Conservation (phyloP, 2,888 invertebrate genomes). For the Pyrrhia umbra region DNA sequence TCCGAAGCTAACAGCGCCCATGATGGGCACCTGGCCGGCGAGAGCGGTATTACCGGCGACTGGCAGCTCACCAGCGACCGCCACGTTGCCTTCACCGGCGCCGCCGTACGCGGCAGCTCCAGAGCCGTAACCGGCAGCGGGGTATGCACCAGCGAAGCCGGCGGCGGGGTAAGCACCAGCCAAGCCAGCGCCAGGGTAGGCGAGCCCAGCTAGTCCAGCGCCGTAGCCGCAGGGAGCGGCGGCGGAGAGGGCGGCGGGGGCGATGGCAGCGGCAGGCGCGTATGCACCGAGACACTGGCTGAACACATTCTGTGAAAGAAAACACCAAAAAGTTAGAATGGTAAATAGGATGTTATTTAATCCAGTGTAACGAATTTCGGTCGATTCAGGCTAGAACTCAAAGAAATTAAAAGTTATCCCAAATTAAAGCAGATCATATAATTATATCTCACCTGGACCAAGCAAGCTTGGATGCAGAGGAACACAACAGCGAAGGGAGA, state of each 20-base stretch:
- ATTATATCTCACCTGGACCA: conserved; percentile 66
- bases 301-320: neutral
- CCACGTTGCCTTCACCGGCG: conserved; percentile 64
- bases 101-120: conserved; percentile 51
- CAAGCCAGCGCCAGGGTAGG: neutral
- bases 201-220: no score
- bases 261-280: no score
- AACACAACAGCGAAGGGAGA: conserved; percentile 64
- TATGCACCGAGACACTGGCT: no score
- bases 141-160: neutral
- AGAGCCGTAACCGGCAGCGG: no score
- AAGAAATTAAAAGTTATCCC: neutral
- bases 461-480: conserved; percentile 69
- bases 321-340: neutral
- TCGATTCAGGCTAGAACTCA: neutral
- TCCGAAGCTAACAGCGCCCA: conserved; percentile 61
- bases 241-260: conserved; percentile 6
- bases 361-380: no score
- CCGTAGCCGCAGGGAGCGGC: conserved; percentile 14
- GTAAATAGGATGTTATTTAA: no score
- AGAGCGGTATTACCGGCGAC: conserved; percentile 65
- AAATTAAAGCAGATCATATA: no score
- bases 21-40: conserved; percentile 68
- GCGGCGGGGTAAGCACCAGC: neutral
- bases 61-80: conserved; percentile 65